Conservation (phyloP, 1,140 invertebrate genomes). For the Popillia japonica region DNA sequence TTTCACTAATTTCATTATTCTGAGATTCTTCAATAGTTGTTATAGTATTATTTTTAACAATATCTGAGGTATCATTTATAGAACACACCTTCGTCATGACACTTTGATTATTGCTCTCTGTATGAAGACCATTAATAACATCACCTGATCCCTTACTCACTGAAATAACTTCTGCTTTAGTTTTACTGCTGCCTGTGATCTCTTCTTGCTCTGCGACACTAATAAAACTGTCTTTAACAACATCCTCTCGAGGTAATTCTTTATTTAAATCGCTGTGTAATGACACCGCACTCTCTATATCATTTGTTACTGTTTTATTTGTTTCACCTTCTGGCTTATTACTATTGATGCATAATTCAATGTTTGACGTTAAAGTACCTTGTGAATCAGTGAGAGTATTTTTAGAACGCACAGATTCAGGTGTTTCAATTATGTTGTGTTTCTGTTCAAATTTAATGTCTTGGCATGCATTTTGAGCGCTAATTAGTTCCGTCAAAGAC, state of each 20-base stretch:
- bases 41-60: slow-evolving; percentile 5
- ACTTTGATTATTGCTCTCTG: slow-evolving; percentile 21
- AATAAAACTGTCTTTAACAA: neutral
- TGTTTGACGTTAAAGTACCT: slow-evolving; percentile 27
- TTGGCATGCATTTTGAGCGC: slow-evolving; percentile 36
- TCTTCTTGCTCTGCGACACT: neutral
- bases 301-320: slow-evolving; percentile 22
- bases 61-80: neutral
- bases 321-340: slow-evolving; percentile 25
- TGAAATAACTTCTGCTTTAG: slow-evolving; percentile 3
- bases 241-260: slow-evolving; percentile 11
- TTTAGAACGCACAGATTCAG: slow-evolving; percentile 33
- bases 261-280: slow-evolving; percentile 29
- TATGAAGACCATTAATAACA: slow-evolving; percentile 29
- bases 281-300: neutral
- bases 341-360: slow-evolving; percentile 29
- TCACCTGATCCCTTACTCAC: slow-evolving; percentile 14
- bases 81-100: slow-evolving; percentile 18
- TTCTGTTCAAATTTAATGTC: slow-evolving; percentile 36
- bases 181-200: slow-evolving; percentile 2
- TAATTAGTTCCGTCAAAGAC: slow-evolving; percentile 36
- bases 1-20: slow-evolving; percentile 20
- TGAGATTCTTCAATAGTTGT: slow-evolving; percentile 20
- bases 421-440: slow-evolving; percentile 39
- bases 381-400: slow-evolving; percentile 34